These are phyloP conservation scores for Tachysurus vachellii DNA, from an alignment of 2,113 vertebrate species.

Conservation along the genomic window DNA sequence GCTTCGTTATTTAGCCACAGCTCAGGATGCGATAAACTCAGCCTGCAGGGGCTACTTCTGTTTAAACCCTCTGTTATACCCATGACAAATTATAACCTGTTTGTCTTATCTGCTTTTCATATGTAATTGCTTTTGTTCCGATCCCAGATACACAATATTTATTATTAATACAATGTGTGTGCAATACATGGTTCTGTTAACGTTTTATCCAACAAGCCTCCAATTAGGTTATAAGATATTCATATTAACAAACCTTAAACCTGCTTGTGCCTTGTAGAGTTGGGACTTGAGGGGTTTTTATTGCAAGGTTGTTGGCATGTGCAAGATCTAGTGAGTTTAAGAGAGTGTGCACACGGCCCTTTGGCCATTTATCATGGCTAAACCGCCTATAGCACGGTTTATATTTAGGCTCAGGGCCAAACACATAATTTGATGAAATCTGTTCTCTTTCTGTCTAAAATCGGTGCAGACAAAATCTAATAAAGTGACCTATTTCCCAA, in stretches of 20 bases:
- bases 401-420: constrained; percentile 53
- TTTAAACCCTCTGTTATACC: not conserved
- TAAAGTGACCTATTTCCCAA: constrained; percentile 73
- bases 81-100: not conserved
- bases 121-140: not conserved
- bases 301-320: constrained; percentile 35
- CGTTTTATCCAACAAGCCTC: constrained; percentile 9
- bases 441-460: constrained; percentile 68
- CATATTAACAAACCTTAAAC: constrained; percentile 14
- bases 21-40: too few relatives aligned
- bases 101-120: not conserved
- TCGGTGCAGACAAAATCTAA: constrained; percentile 65
- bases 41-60: not conserved
- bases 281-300: constrained; percentile 8
- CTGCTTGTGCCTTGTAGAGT: not conserved
- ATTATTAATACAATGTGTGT: not conserved
- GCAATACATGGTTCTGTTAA: constrained; percentile 9
- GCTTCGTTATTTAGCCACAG: not conserved
- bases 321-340: constrained; percentile 33
- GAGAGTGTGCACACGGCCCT: constrained; percentile 33
- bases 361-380: constrained; percentile 47
- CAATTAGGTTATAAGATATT: not conserved
- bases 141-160: not conserved
- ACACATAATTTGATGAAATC: constrained; percentile 71
- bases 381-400: constrained; percentile 33